A percentile compares a stretch with the other conserved stretches of the same genome.
phyloP scores from a whole-genome alignment of 1,140 invertebrate genomes.

The Procambarus virginalis region DNA sequence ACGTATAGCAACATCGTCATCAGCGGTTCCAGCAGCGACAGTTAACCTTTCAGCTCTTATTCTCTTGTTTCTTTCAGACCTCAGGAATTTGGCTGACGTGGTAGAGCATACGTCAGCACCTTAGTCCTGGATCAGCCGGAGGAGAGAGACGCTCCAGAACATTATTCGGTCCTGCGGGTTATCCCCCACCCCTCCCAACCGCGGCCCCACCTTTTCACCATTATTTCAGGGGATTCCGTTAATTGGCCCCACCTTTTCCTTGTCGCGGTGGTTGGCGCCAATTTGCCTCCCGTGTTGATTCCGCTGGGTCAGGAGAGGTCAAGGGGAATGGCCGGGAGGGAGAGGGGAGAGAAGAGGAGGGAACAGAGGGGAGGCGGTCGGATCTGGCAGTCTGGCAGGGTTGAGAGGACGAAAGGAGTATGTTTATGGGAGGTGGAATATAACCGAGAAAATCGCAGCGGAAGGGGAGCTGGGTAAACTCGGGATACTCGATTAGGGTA shows the following conservation, averaged over 20 bases:
- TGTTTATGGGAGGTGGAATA: slow-evolving; percentile 11
- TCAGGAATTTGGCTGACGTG: slow-evolving; percentile 44
- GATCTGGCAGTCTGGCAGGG: background rate
- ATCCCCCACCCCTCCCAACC: background rate
- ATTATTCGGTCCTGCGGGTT: slow-evolving; percentile 6
- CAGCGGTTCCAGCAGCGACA: background rate
- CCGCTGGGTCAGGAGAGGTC: slow-evolving; percentile 57
- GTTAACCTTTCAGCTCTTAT: background rate
- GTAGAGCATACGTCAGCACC: slow-evolving; percentile 50
- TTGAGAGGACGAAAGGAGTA: slow-evolving; percentile 14
- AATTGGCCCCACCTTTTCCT: slow-evolving; percentile 70
- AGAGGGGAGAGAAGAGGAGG: background rate
- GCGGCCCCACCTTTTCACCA: slow-evolving; percentile 64
- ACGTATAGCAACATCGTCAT: background rate
- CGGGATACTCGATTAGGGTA: background rate
- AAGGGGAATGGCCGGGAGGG: slow-evolving; percentile 44
- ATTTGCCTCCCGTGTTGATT: slow-evolving; percentile 60
- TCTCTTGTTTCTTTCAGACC: background rate
- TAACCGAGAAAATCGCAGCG: slow-evolving; percentile 1
- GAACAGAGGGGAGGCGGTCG: background rate
- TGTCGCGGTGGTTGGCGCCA: slow-evolving; percentile 53
- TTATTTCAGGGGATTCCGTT: slow-evolving; percentile 64
- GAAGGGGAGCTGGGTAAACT: slow-evolving; percentile 16
- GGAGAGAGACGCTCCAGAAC: slow-evolving; percentile 55
- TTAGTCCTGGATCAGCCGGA: slow-evolving; percentile 43